Evolutionary conservation across 2,888 invertebrate genomes (phyloP).

Genomic region (Eupsilia transversa): DNA sequence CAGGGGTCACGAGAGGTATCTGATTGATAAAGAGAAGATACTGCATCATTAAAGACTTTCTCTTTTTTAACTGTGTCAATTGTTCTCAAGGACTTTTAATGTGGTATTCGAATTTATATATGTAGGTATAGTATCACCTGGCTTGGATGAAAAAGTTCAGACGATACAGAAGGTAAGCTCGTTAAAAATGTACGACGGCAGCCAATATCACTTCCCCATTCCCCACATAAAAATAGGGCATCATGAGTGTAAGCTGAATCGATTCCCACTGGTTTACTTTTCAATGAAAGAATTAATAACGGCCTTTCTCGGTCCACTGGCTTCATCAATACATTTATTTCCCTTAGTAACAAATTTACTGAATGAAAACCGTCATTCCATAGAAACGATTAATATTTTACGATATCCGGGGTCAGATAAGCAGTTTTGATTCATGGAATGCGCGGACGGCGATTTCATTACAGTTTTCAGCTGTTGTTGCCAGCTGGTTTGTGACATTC

Average conservation of each 20-base stretch:
- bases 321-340: slow-evolving; percentile 26
- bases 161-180: slow-evolving; percentile 4
- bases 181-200: slow-evolving; percentile 38
- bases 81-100: slow-evolving; percentile 35
- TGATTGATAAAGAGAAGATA: slow-evolving; percentile 53
- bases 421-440: slow-evolving; percentile 42
- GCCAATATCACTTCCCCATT: slow-evolving; percentile 7
- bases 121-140: no score
- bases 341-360: slow-evolving; percentile 27
- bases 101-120: slow-evolving; percentile 11
- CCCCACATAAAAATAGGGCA: slow-evolving; percentile 38
- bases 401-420: slow-evolving; percentile 49
- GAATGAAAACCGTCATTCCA: slow-evolving; percentile 44
- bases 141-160: slow-evolving; percentile 10
- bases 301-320: slow-evolving; percentile 7
- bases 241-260: slow-evolving; percentile 26
- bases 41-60: slow-evolving; percentile 52
- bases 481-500: slow-evolving; percentile 32
- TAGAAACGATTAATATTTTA: slow-evolving; percentile 40
- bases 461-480: slow-evolving; percentile 22
- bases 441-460: slow-evolving; percentile 37
- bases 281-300: slow-evolving; percentile 28
- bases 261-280: slow-evolving; percentile 24
- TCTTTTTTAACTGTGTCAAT: slow-evolving; percentile 54
- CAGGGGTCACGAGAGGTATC: slow-evolving; percentile 51